Conservation (phyloP, 2,888 invertebrate genomes). For the Metacarcinus magister region DNA sequence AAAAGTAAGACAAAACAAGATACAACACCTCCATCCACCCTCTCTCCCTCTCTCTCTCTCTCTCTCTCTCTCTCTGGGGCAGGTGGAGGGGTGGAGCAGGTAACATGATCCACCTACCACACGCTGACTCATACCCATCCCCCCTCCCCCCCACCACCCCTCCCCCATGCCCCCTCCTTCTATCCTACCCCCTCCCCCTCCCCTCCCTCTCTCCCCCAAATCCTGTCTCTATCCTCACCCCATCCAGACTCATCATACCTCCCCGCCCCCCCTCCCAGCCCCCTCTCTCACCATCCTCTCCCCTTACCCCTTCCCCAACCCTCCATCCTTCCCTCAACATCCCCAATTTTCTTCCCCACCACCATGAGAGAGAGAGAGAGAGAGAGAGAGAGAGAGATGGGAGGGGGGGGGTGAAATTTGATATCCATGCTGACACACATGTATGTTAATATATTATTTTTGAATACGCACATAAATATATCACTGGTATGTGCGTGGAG, state of each 20-base stretch:
- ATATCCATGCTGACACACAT: too few species aligned
- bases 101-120: constrained; percentile 50
- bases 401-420: too few species aligned
- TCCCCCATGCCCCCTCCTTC: not conserved
- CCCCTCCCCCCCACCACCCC: not conserved
- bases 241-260: not conserved
- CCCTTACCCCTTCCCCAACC: not conserved
- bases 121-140: not conserved
- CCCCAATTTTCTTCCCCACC: not conserved
- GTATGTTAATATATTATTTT: too few species aligned
- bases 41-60: not conserved
- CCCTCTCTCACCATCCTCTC: not conserved
- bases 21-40: not conserved
- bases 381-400: constrained; percentile 32
- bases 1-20: not conserved
- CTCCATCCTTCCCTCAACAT: not conserved
- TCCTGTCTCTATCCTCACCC: not conserved
- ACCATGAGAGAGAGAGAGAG: not conserved
- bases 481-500: too few species aligned
- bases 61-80: not conserved
- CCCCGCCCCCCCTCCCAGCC: not conserved
- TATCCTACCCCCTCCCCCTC: too few species aligned
- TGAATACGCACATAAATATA: too few species aligned
- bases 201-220: not conserved
- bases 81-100: constrained; percentile 30